phyloP scores from a whole-genome alignment of 1,140 invertebrate genomes.

The Zaprionus nigranus region DNA sequence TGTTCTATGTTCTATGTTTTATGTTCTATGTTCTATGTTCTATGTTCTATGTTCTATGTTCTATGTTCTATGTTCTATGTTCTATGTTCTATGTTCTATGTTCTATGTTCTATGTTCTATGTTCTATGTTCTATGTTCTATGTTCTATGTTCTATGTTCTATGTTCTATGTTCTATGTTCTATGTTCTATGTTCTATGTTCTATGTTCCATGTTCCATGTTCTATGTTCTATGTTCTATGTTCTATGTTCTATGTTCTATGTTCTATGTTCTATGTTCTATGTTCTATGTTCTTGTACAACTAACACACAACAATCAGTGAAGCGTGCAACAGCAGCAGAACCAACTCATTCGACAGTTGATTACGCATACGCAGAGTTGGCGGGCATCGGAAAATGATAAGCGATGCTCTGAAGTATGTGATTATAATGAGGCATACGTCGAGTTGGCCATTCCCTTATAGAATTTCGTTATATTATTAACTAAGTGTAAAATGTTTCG shows the following conservation, averaged over 20 bases:
- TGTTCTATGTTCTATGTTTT: no score
- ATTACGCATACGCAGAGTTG: slow-evolving; percentile 64
- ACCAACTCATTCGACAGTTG: slow-evolving; percentile 16
- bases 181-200: slow-evolving; percentile 1
- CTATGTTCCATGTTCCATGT: no score
- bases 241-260: no score
- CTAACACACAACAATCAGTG: neutral
- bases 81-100: no score
- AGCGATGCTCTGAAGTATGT: slow-evolving; percentile 38
- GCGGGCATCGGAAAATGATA: slow-evolving; percentile 7
- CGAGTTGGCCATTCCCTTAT: slow-evolving; percentile 18
- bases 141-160: slow-evolving; percentile 5
- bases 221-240: no score
- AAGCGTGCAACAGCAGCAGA: neutral
- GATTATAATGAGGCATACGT: slow-evolving; percentile 40
- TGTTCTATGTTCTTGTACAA: neutral
- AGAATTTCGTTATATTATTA: neutral
- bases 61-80: no score
- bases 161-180: slow-evolving; percentile 1
- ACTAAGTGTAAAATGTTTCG: slow-evolving; percentile 3
- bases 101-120: neutral
- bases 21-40: no score
- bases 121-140: neutral
- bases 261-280: no score
- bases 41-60: no score